These are phyloP conservation scores for Aepyceros melampus DNA, from an alignment of 2,113 vertebrate species.

Conservation along the genomic window DNA sequence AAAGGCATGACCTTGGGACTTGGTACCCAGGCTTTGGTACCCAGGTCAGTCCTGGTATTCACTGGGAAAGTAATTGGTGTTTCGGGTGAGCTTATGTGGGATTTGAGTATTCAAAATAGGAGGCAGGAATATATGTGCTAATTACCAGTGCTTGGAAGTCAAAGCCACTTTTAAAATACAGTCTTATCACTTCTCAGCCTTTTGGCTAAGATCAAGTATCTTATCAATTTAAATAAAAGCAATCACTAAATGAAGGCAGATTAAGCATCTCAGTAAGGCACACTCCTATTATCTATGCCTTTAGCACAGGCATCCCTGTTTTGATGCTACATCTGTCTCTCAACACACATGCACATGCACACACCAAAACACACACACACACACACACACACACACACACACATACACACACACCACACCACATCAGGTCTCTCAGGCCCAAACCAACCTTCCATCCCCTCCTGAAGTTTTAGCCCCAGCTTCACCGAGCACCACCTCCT, in stretches of 20 bases:
- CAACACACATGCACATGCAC: background rate
- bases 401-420: background rate
- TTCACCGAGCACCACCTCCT: background rate
- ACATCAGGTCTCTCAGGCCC: background rate
- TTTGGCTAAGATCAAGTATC: background rate
- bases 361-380: background rate
- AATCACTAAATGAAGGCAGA: background rate
- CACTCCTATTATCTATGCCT: background rate
- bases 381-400: background rate
- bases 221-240: background rate
- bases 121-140: background rate
- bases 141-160: background rate
- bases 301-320: background rate
- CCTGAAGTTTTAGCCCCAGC: constrained; percentile 24
- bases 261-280: background rate
- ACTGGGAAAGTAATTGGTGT: background rate
- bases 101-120: background rate
- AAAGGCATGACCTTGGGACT: constrained; percentile 20
- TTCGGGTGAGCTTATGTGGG: background rate
- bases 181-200: background rate
- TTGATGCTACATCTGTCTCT: background rate
- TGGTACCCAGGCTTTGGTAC: constrained; percentile 10
- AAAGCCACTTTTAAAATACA: background rate
- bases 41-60: background rate
- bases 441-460: background rate